Evolutionary conservation across 2,888 invertebrate genomes (phyloP).

Genomic region (Xylota segnis): DNA sequence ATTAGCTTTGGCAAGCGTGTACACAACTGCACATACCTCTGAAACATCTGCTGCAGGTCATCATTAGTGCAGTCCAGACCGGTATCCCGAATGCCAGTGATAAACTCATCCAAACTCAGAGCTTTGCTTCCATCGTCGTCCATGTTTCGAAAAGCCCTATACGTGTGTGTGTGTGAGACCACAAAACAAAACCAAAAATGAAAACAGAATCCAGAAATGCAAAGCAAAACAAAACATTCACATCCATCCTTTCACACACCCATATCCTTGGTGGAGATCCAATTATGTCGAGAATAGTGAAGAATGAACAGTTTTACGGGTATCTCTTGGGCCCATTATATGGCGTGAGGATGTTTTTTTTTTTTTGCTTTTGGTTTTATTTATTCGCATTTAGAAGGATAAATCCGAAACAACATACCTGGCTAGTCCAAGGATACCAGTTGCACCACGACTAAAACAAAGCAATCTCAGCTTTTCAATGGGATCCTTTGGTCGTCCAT

Average conservation of each 20-base stretch:
- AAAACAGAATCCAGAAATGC: constrained; percentile 31
- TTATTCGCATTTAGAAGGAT: constrained; percentile 48
- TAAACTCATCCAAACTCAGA: constrained; percentile 92
- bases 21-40: constrained; percentile 79
- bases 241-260: constrained; percentile 23
- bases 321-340: constrained; percentile 29
- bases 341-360: constrained; percentile 25
- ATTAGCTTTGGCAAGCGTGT: neutral
- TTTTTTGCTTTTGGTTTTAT: constrained; percentile 58
- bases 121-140: constrained; percentile 95
- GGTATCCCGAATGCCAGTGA: constrained; percentile 90
- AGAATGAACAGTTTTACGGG: constrained; percentile 32
- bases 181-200: constrained; percentile 60
- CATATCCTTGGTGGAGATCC: constrained; percentile 31
- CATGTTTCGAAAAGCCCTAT: constrained; percentile 93
- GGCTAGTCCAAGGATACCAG: constrained; percentile 94
- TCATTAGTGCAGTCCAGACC: constrained; percentile 89
- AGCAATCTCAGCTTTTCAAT: constrained; percentile 92
- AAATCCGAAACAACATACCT: constrained; percentile 86
- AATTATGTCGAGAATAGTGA: constrained; percentile 62
- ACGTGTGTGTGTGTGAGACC: constrained; percentile 27
- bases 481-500: constrained; percentile 88
- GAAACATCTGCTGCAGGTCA: constrained; percentile 81
- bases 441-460: constrained; percentile 93
- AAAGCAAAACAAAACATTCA: constrained; percentile 13